Evolutionary conservation across 2,797 vertebrate genomes (phyloP).

Genomic region (Protonibea diacanthus): DNA sequence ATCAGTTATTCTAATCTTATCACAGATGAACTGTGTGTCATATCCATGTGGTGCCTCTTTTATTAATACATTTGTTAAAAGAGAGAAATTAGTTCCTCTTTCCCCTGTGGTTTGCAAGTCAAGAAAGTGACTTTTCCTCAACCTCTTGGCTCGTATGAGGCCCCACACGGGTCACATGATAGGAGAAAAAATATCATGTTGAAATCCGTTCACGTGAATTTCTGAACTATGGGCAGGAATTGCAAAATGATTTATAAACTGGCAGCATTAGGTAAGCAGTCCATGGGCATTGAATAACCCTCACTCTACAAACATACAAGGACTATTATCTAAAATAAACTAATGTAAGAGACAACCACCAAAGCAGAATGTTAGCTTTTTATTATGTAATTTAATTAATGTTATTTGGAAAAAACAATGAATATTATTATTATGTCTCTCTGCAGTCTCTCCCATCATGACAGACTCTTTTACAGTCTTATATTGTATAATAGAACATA

Average conservation of each 20-base stretch:
- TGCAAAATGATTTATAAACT: background rate
- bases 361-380: too few species aligned
- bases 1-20: background rate
- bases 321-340: too few species aligned
- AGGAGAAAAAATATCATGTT: background rate
- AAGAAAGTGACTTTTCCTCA: background rate
- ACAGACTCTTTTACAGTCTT: too few species aligned
- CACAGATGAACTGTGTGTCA: background rate
- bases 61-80: background rate
- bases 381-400: too few species aligned
- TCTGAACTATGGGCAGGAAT: conserved; percentile 1
- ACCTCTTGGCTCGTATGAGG: background rate
- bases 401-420: too few species aligned
- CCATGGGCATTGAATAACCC: background rate
- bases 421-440: too few species aligned
- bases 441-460: too few species aligned
- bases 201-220: background rate
- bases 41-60: background rate
- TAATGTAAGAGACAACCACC: too few species aligned
- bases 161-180: background rate
- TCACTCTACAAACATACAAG: too few species aligned
- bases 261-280: background rate
- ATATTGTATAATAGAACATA: too few species aligned
- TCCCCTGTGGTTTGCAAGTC: background rate
- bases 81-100: background rate